These are phyloP conservation scores for Thalassarche chlororhynchos DNA, from an alignment of 2,113 vertebrate species.

Conservation along the genomic window DNA sequence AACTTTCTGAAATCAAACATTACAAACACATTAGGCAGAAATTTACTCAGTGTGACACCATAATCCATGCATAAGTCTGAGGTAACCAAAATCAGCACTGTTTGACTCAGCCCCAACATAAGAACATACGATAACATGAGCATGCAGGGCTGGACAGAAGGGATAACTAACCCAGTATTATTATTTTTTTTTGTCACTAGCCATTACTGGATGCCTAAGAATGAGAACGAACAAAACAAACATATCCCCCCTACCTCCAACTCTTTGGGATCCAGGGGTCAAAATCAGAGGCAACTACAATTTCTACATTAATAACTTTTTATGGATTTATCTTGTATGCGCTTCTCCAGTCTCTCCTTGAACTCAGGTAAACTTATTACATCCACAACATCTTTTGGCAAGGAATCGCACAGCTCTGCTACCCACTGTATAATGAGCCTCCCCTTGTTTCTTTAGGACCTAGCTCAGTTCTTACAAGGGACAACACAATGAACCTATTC, in stretches of 20 bases:
- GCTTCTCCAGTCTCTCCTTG: neutral
- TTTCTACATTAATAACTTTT: neutral
- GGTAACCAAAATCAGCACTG: neutral
- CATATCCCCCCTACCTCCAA: fast-evolving
- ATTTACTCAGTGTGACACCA: neutral
- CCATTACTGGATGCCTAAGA: neutral
- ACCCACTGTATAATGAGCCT: neutral
- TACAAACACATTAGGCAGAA: neutral
- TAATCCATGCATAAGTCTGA: fast-evolving
- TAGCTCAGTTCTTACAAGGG: neutral
- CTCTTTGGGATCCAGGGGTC: neutral
- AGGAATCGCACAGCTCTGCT: neutral
- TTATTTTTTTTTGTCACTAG: neutral
- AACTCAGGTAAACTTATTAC: neutral
- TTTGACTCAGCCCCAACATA: neutral
- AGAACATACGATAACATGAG: neutral
- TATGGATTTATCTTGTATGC: neutral
- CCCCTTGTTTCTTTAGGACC: neutral
- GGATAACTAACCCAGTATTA: neutral
- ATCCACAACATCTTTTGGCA: neutral
- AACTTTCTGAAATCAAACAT: neutral
- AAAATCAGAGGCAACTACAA: neutral
- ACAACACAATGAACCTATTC: neutral
- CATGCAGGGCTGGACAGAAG: neutral
- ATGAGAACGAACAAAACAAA: neutral